Percentiles rank a stretch among this genome's conserved stretches.
phyloP scores from a whole-genome alignment of 2,797 vertebrate species.

The Siniperca undulata region DNA sequence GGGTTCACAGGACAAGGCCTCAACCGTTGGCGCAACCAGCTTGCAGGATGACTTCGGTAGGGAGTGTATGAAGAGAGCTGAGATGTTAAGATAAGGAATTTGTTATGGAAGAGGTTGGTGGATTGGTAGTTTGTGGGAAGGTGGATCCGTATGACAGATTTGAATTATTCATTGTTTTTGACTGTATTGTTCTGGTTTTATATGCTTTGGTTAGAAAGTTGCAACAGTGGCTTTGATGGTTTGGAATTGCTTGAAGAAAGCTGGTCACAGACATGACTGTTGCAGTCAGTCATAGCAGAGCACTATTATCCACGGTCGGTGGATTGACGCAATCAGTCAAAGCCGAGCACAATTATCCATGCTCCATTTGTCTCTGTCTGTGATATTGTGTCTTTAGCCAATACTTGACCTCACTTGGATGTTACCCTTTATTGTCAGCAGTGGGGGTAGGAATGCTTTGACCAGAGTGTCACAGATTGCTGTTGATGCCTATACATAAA shows the following conservation, averaged over 20 bases:
- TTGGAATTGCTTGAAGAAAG: conserved; percentile 23
- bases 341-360: conserved; percentile 58
- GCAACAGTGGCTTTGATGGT: conserved; percentile 6
- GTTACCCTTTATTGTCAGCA: conserved; percentile 9
- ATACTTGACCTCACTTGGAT: conserved; percentile 57
- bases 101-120: background rate
- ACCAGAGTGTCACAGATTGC: background rate
- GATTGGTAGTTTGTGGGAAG: background rate
- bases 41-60: conserved; percentile 97
- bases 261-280: conserved; percentile 38
- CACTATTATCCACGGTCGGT: conserved; percentile 52
- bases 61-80: conserved; percentile 26
- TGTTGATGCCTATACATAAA: background rate
- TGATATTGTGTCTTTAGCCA: conserved; percentile 60
- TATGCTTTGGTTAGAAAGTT: background rate
- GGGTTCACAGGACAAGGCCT: conserved; percentile 95
- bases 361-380: conserved; percentile 74
- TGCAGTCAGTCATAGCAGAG: conserved; percentile 40
- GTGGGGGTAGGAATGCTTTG: no score
- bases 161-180: conserved; percentile 9
- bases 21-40: conserved; percentile 94
- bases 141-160: conserved; percentile 4
- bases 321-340: conserved; percentile 60
- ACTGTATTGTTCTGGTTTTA: conserved; percentile 9
- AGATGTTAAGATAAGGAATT: conserved; percentile 6